Evolutionary conservation across 2,888 invertebrate species (phyloP).

Genomic region (Diaperis boleti): DNA sequence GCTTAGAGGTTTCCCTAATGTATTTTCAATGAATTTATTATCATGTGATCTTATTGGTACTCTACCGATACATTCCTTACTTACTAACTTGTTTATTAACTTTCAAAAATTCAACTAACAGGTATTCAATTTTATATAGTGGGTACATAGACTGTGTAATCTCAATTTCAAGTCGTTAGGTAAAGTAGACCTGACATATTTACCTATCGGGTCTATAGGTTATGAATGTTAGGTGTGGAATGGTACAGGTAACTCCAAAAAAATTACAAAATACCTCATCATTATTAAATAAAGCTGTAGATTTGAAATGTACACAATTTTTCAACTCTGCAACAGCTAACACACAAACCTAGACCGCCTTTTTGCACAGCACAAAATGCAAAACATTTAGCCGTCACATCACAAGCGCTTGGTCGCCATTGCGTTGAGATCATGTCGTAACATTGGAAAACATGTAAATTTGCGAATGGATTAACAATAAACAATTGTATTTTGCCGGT

Average conservation of each 20-base stretch:
- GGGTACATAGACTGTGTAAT: too few relatives aligned
- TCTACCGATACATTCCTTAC: too few relatives aligned
- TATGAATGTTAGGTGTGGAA: conserved; percentile 13
- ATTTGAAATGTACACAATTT: neutral
- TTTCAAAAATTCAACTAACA: too few relatives aligned
- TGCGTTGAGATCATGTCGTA: conserved; percentile 13
- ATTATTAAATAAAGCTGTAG: too few relatives aligned
- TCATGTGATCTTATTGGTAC: too few relatives aligned
- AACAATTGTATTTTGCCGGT: conserved; percentile 59
- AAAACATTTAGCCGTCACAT: conserved; percentile 12
- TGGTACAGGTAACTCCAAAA: neutral
- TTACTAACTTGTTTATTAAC: too few relatives aligned
- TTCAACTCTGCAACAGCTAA: neutral
- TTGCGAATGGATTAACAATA: conserved; percentile 45
- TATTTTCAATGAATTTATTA: too few relatives aligned
- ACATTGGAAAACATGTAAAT: conserved; percentile 30
- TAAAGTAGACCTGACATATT: neutral
- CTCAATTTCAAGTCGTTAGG: too few relatives aligned
- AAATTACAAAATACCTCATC: too few relatives aligned
- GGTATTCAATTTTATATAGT: too few relatives aligned
- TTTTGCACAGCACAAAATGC: conserved; percentile 4
- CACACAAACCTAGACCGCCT: neutral
- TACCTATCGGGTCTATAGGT: too few relatives aligned
- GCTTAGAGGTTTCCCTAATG: too few relatives aligned
- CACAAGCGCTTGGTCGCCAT: conserved; percentile 29